Conservation (phyloP, 2,113 vertebrate species). For the Gadus macrocephalus region DNA sequence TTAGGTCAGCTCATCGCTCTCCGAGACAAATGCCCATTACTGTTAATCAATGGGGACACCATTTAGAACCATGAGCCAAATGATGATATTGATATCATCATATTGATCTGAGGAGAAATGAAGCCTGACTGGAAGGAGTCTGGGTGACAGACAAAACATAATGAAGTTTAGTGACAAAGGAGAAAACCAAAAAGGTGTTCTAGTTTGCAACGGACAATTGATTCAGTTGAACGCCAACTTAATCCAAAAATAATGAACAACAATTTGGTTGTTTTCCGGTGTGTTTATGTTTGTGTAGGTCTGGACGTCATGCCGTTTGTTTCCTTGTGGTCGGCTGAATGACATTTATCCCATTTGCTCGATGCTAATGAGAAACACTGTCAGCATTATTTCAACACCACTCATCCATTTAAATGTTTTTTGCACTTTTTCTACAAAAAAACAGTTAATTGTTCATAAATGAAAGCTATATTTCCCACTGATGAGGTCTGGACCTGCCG, state of each 20-base stretch:
- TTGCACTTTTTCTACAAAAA: slow-evolving; percentile 1
- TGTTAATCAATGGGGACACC: no score
- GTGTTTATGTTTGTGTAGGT: slow-evolving; percentile 11
- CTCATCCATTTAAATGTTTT: slow-evolving; percentile 33
- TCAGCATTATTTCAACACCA: slow-evolving; percentile 41
- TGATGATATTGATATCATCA: no score
- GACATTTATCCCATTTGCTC: slow-evolving; percentile 57
- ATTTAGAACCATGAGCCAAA: no score
- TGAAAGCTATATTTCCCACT: slow-evolving; percentile 13
- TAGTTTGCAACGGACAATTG: slow-evolving; percentile 18
- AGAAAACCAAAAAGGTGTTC: slow-evolving; percentile 14
- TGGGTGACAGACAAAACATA: not conserved
- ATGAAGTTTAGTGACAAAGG: slow-evolving; percentile 15
- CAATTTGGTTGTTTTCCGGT: not conserved
- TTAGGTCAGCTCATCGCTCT: no score
- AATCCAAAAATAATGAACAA: slow-evolving; percentile 28
- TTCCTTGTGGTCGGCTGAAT: slow-evolving; percentile 57
- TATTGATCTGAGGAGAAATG: not conserved
- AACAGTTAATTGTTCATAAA: slow-evolving; percentile 34
- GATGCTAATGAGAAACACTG: slow-evolving; percentile 59
- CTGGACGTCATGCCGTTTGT: slow-evolving; percentile 27
- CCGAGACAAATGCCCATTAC: no score
- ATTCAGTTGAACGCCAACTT: slow-evolving; percentile 28
- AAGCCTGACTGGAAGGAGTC: not conserved
- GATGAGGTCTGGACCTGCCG: slow-evolving; percentile 25